Conservation (phyloP, 1,140 invertebrate genomes). For the Mizuhopecten yessoensis region DNA sequence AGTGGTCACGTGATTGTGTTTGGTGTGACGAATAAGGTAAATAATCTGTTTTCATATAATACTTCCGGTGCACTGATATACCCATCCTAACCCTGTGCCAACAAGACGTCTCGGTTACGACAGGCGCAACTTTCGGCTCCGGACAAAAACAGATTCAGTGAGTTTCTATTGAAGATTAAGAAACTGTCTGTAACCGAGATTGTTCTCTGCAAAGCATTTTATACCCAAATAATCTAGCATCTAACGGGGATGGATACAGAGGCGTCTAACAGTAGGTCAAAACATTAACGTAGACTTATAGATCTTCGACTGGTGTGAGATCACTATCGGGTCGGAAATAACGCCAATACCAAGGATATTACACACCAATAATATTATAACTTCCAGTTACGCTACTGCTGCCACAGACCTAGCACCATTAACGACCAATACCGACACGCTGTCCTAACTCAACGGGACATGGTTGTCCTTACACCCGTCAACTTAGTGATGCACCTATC, state of each 20-base stretch:
- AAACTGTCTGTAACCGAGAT: neutral
- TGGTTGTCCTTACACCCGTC: too few species aligned
- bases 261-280: too few species aligned
- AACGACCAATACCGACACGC: too few species aligned
- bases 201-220: neutral
- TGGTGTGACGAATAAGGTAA: constrained; percentile 33
- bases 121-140: neutral
- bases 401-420: too few species aligned
- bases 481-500: too few species aligned
- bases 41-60: neutral
- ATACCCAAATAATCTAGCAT: neutral
- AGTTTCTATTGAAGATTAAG: neutral
- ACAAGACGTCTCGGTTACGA: neutral
- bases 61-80: constrained; percentile 7
- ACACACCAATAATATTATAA: too few species aligned
- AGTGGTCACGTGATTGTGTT: constrained; percentile 17
- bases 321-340: too few species aligned
- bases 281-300: too few species aligned
- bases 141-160: neutral
- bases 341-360: too few species aligned
- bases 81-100: neutral
- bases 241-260: neutral
- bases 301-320: too few species aligned
- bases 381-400: too few species aligned
- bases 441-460: too few species aligned